A percentile compares a stretch with the other conserved stretches of the same genome.
Conservation (phyloP, 2,113 vertebrate genomes). For the Nesoenas mayeri region DNA sequence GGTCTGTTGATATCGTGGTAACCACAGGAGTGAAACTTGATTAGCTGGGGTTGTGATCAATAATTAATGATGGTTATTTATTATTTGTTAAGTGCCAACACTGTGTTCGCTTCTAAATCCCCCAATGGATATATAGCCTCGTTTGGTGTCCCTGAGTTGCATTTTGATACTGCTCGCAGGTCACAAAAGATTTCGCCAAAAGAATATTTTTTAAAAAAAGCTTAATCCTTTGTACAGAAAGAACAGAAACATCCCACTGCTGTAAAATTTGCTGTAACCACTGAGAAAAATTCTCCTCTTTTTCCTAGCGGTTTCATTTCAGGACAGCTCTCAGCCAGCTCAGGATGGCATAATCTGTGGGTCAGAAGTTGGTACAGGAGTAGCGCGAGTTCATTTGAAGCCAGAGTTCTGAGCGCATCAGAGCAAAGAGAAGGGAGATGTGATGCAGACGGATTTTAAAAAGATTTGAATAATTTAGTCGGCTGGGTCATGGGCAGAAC, state of each 20-base stretch:
- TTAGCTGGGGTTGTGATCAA: slow-evolving; percentile 61
- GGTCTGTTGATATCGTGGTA: neutral
- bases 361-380: neutral
- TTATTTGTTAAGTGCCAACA: slow-evolving; percentile 37
- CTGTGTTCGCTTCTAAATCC: neutral
- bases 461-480: neutral
- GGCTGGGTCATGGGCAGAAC: neutral
- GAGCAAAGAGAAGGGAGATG: neutral
- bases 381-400: neutral
- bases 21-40: slow-evolving; percentile 19
- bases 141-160: neutral
- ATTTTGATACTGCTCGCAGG: slow-evolving; percentile 9
- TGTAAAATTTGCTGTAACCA: neutral
- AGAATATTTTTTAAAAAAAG: neutral
- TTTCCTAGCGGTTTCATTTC: neutral
- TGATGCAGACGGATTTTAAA: neutral
- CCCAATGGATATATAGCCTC: neutral
- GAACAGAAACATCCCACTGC: slow-evolving; percentile 4
- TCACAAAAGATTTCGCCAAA: slow-evolving; percentile 44
- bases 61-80: slow-evolving; percentile 66
- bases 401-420: neutral
- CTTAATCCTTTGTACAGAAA: neutral
- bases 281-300: neutral
- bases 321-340: neutral
- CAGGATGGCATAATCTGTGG: fast-evolving